Evolutionary conservation across 2,888 invertebrate genomes (phyloP).

Genomic region (Alentia gelatinosa): DNA sequence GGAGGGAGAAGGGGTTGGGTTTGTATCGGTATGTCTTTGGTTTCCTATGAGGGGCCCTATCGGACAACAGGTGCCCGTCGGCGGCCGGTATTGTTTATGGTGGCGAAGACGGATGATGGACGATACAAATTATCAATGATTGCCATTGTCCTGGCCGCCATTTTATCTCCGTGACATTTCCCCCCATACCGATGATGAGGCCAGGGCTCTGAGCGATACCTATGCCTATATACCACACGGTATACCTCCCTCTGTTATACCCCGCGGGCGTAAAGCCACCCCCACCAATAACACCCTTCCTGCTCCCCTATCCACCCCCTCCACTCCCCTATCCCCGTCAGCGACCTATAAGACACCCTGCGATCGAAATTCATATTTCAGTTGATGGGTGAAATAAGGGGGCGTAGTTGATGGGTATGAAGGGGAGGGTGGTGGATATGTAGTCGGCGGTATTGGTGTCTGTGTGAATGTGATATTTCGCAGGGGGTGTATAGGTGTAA

Average conservation of each 20-base stretch:
- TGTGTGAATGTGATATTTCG: not conserved
- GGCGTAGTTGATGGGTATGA: not conserved
- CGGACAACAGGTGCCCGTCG: constrained; percentile 24
- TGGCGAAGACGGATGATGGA: not conserved
- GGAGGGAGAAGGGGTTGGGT: not conserved
- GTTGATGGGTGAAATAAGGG: not conserved
- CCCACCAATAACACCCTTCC: not conserved
- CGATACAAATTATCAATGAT: constrained; percentile 48
- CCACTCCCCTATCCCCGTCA: not conserved
- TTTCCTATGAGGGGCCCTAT: not conserved
- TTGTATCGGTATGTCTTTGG: not conserved
- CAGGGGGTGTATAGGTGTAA: not conserved
- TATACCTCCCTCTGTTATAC: not conserved
- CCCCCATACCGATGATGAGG: not conserved
- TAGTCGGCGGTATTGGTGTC: not conserved
- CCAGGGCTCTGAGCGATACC: not conserved
- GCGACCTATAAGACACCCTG: not conserved
- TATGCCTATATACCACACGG: not conserved
- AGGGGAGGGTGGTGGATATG: not conserved
- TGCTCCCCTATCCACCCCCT: not conserved
- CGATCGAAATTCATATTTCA: constrained; percentile 43
- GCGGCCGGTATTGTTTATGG: not conserved
- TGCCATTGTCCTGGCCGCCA: constrained; percentile 32
- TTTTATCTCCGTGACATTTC: not conserved
- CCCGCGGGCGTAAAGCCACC: not conserved